Percentiles rank a stretch among this genome's conserved stretches.
Evolutionary conservation across 2,888 invertebrate genomes (phyloP).

Genomic region (Germaria angustata): DNA sequence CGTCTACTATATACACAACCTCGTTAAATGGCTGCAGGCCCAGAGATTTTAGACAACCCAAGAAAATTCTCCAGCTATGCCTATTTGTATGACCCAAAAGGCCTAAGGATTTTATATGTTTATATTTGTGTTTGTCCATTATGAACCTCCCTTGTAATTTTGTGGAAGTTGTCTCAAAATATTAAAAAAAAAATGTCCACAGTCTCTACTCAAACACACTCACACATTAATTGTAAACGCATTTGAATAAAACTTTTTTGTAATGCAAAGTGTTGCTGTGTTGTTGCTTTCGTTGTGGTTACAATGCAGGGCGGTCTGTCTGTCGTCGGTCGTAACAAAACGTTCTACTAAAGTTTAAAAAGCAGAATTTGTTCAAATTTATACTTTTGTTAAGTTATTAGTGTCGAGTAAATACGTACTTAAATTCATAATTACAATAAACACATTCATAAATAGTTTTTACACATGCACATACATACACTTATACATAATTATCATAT

Average conservation of each 20-base stretch:
- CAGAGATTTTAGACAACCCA: too few species aligned
- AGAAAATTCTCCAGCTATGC: too few species aligned
- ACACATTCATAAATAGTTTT: neutral
- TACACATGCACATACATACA: neutral
- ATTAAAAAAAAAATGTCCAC: constrained; percentile 9
- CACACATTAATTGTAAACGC: constrained; percentile 14
- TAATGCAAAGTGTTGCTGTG: constrained; percentile 28
- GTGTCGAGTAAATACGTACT: constrained; percentile 11
- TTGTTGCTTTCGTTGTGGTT: constrained; percentile 17
- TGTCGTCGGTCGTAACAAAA: constrained; percentile 19
- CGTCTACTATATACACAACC: too few species aligned
- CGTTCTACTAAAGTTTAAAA: constrained; percentile 13
- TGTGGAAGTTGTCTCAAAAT: constrained; percentile 16
- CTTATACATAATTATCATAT: neutral
- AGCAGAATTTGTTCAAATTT: constrained; percentile 46
- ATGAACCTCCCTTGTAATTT: neutral
- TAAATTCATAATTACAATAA: neutral
- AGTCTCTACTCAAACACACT: neutral
- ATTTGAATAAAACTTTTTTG: constrained; percentile 22
- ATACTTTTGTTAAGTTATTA: constrained; percentile 65
- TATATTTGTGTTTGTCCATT: too few species aligned
- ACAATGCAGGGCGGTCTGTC: constrained; percentile 9
- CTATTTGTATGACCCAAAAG: too few species aligned
- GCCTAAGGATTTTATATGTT: too few species aligned
- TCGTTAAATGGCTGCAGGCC: too few species aligned